Evolutionary conservation across 2,113 vertebrate genomes (phyloP), one percentile per base, ranked within the genome.

Genomic region (Pygoscelis antarcticus): DNA sequence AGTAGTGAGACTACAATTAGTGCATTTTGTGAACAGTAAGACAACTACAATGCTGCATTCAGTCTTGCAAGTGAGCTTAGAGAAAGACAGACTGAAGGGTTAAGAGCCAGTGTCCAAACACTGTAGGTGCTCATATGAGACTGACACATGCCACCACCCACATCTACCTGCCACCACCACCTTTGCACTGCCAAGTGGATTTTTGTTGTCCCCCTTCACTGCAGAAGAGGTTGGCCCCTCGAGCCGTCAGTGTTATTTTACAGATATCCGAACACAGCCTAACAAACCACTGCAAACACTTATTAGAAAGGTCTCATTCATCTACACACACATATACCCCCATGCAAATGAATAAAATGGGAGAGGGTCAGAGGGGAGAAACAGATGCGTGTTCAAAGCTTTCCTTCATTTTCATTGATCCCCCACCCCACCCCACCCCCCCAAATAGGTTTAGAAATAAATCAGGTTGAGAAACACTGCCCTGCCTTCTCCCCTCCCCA

Each of bases 31-130:
- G 72, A 72, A 57, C 18, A 38, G 57, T 57, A 71, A 32, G 40
- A 49, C 27, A 65, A 79, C 49, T 3, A 8, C 49, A 30, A 55
- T 0, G 0, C 65, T 18, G 25, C 17, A 30, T n/a, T 55, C 16
- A 57, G 49, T 26, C 30, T 42, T 36, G 17, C 40, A 70, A n/a
- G 17, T 6, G 20, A 62, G 57, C 55, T 14, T 26, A 13, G 46
- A 34, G n/a, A 26, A 78, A 49, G 21, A 19, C 0, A 0, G 57
- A 22, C 13, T 16, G 49, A 51, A 51, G 36, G 22, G 58, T 23
- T 78, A 64, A 42, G 18, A 65, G 72, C 25, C 20, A 26, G 27
- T 16, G 32, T 20, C 58, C 52, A 52, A 38, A 66, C 16, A 13
- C 68, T 29, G 22, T 5, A 58, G 51, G 7, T 34, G 42, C 57